Evolutionary conservation across 1,140 invertebrate species (phyloP).

Genomic region (Penaeus vannamei): DNA sequence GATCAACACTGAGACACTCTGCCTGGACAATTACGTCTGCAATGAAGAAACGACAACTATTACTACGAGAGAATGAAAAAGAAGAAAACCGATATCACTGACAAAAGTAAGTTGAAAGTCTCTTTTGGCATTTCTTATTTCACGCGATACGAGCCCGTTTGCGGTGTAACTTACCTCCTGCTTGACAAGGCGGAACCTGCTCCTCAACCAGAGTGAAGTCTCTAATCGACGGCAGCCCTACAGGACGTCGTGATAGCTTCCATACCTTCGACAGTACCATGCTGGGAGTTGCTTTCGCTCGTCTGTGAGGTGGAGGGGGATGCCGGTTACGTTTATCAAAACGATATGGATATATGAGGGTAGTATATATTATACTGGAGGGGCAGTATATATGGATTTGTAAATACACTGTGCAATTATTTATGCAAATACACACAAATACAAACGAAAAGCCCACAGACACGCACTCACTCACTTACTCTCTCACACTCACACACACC

Average conservation of each 20-base stretch:
- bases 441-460: no score
- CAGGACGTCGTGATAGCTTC: constrained; percentile 38
- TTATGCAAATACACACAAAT: no score
- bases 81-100: neutral
- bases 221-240: constrained; percentile 77
- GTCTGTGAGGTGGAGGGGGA: no score
- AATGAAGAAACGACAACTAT: no score
- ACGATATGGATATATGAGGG: no score
- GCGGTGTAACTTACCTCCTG: constrained; percentile 75
- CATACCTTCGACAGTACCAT: constrained; percentile 43
- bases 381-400: no score
- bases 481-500: no score
- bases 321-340: no score
- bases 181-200: constrained; percentile 75
- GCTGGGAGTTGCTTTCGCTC: neutral
- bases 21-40: constrained; percentile 47
- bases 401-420: no score
- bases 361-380: no score
- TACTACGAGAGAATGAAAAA: neutral
- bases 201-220: constrained; percentile 80
- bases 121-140: neutral
- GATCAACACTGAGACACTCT: constrained; percentile 64
- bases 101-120: neutral
- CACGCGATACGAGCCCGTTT: neutral
- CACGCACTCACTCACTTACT: no score